These are phyloP conservation scores for Silvanus unidentatus DNA, from an alignment of 2,888 invertebrate genomes.

Conservation along the genomic window DNA sequence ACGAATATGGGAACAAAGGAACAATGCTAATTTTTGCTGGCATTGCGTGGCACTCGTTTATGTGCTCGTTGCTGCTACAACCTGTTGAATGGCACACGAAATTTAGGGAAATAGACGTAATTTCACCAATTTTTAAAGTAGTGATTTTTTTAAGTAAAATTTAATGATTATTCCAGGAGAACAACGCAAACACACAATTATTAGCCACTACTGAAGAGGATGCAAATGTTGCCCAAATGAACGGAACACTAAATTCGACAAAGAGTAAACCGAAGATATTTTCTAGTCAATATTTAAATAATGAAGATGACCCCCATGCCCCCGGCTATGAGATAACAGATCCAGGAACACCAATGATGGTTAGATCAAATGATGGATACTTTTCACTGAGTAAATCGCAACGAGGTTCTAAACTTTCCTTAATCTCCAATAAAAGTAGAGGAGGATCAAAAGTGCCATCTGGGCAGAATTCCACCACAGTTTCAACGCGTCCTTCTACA, in stretches of 20 bases:
- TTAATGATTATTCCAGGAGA: conserved; percentile 9
- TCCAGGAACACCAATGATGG: conserved; percentile 62
- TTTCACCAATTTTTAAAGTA: too few relatives aligned
- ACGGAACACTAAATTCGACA: background rate
- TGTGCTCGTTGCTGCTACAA: conserved; percentile 62
- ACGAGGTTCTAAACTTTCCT: conserved; percentile 38
- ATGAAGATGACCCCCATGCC: conserved; percentile 55
- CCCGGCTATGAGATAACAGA: conserved; percentile 61
- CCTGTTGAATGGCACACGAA: conserved; percentile 70
- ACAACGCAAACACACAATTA: conserved; percentile 9
- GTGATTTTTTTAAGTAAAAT: too few relatives aligned
- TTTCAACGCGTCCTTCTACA: conserved; percentile 43
- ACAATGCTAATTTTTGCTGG: conserved; percentile 62
- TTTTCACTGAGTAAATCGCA: conserved; percentile 46
- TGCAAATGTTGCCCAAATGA: background rate
- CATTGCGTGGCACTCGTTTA: conserved; percentile 61
- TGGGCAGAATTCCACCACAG: conserved; percentile 34
- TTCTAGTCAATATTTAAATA: conserved; percentile 61
- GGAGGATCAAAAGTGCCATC: conserved; percentile 21
- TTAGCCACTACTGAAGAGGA: too few relatives aligned
- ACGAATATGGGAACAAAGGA: conserved; percentile 58
- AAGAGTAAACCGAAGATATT: conserved; percentile 32
- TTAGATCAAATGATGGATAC: conserved; percentile 58
- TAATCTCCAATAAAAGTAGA: conserved; percentile 46
- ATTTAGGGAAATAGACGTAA: conserved; percentile 34